A percentile compares a stretch with the other conserved stretches of the same genome.
Evolutionary conservation across 2,797 vertebrate species (phyloP).

Genomic region (Natrix natrix): DNA sequence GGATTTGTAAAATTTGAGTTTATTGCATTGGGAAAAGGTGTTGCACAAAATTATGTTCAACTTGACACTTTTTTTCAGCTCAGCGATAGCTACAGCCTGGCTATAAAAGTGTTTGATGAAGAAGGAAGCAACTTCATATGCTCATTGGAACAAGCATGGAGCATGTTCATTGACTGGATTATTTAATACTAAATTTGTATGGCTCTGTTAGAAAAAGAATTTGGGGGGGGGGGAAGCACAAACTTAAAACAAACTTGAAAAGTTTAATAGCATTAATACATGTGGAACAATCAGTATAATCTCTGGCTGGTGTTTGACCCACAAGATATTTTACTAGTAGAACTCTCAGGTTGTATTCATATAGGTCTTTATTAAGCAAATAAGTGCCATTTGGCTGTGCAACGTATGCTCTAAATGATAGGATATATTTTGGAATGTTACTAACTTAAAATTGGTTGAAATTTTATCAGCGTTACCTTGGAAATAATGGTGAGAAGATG

Average conservation of each 20-base stretch:
- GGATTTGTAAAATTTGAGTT: background rate
- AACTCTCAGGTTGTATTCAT: background rate
- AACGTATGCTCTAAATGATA: background rate
- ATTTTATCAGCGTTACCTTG: background rate
- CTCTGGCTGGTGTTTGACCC: background rate
- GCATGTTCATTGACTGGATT: background rate
- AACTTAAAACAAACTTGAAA: background rate
- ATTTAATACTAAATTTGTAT: background rate
- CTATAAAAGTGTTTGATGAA: background rate
- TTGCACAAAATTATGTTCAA: background rate
- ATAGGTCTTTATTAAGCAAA: background rate
- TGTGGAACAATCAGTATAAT: background rate
- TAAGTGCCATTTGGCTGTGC: background rate
- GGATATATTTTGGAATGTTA: background rate
- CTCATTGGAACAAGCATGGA: background rate
- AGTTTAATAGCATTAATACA: background rate
- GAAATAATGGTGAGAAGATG: background rate
- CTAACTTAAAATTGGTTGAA: background rate
- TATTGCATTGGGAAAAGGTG: background rate
- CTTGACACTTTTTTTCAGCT: background rate
- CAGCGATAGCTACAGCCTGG: background rate
- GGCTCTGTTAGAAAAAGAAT: background rate
- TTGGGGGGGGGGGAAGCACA: background rate
- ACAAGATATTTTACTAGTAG: background rate
- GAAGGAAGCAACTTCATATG: background rate